These are phyloP conservation scores for Rhabditoides inermis DNA, from an alignment of 2,888 invertebrate genomes.

Conservation along the genomic window DNA sequence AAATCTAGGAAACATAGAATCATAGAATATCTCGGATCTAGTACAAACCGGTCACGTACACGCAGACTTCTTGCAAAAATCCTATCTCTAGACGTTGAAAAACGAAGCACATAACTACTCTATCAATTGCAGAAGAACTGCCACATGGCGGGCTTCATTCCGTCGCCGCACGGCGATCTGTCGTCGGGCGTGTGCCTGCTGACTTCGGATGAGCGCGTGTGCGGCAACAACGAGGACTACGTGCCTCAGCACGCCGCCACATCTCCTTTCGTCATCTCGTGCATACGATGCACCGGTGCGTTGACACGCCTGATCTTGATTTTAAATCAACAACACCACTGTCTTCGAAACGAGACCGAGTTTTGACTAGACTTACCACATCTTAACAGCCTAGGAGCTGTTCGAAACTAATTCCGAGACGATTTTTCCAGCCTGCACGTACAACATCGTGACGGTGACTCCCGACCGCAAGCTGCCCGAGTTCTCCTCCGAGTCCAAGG, in stretches of 20 bases:
- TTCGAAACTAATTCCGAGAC: too few relatives aligned
- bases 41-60: too few relatives aligned
- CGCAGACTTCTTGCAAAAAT: too few relatives aligned
- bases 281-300: constrained; percentile 47
- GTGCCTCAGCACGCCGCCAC: constrained; percentile 47
- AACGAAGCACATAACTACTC: too few relatives aligned
- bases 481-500: constrained; percentile 30
- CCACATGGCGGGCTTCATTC: constrained; percentile 48
- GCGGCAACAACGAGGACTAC: constrained; percentile 32
- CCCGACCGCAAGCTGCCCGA: constrained; percentile 28
- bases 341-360: too few relatives aligned
- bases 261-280: constrained; percentile 48
- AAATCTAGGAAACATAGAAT: too few relatives aligned
- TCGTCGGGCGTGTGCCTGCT: constrained; percentile 47
- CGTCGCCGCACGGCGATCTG: constrained; percentile 37
- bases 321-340: too few relatives aligned
- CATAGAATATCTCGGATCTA: too few relatives aligned
- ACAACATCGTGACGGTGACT: constrained; percentile 35
- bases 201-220: constrained; percentile 39
- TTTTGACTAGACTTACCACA: constrained; percentile 2
- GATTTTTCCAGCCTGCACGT: constrained; percentile 37
- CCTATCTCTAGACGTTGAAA: background rate
- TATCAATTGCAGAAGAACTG: constrained; percentile 43
- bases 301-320: too few relatives aligned
- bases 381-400: constrained; percentile 1